These are phyloP conservation scores for Equus przewalskii DNA, from an alignment of 2,113 vertebrate species.

Conservation along the genomic window DNA sequence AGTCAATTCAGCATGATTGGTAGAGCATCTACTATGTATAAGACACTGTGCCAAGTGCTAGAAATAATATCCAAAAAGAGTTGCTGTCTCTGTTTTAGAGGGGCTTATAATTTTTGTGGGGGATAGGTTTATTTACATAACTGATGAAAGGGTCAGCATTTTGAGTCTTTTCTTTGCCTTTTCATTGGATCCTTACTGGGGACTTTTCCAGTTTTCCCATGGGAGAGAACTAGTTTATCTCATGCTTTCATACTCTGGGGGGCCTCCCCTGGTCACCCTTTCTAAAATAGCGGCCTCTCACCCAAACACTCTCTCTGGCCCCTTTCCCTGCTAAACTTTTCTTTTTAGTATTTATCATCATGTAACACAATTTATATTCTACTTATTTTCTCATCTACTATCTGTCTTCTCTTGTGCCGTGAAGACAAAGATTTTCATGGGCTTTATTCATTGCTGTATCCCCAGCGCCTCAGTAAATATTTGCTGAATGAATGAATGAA, in stretches of 20 bases:
- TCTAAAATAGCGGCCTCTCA: not conserved
- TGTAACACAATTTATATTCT: not conserved
- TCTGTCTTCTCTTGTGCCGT: not conserved
- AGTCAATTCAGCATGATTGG: not conserved
- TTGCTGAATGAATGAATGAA: conserved; percentile 50
- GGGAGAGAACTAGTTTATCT: not conserved
- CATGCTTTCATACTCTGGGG: not conserved
- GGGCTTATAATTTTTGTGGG: not conserved
- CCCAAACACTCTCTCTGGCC: not conserved
- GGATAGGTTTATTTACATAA: not conserved
- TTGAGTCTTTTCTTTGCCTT: conserved; percentile 18
- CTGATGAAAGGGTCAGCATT: not conserved
- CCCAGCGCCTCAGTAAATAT: not conserved
- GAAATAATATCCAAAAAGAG: not conserved
- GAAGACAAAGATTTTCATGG: not conserved
- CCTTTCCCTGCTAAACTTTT: not conserved
- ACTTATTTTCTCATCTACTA: conserved; percentile 1
- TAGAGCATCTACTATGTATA: not conserved
- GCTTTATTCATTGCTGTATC: not conserved
- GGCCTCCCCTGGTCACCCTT: not conserved
- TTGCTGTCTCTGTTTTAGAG: not conserved
- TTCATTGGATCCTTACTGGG: not conserved
- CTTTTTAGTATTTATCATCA: conserved; percentile 15
- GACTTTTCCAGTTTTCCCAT: not conserved
- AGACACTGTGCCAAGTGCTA: not conserved